Percentiles rank a stretch among this genome's conserved stretches.
These are phyloP conservation scores for Lasius fuliginosus DNA, from an alignment of 2,888 invertebrate genomes.

Conservation along the genomic window DNA sequence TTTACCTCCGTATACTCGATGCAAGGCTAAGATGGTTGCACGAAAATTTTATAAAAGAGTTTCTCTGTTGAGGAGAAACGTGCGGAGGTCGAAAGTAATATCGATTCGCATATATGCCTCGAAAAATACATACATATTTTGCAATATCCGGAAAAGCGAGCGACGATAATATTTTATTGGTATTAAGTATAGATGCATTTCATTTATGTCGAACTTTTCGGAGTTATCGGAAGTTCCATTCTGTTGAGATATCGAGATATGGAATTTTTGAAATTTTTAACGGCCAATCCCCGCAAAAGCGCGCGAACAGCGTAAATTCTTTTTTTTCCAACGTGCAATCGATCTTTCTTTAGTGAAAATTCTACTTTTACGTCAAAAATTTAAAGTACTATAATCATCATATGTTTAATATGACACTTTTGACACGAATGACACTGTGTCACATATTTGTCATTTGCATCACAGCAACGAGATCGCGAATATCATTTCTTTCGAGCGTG, in stretches of 20 bases:
- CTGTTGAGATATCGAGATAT: conserved; percentile 1
- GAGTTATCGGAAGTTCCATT: conserved; percentile 11
- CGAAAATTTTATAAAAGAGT: conserved; percentile 38
- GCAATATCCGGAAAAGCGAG: not conserved
- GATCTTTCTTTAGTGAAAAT: not conserved
- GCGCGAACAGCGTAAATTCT: not conserved
- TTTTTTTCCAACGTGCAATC: not conserved
- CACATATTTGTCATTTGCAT: conserved; percentile 9
- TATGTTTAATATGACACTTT: not conserved
- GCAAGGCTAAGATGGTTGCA: conserved; percentile 25
- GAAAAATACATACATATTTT: conserved; percentile 8
- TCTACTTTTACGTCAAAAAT: not conserved
- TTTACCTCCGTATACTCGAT: conserved; percentile 5
- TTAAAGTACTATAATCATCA: not conserved
- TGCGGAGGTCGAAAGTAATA: conserved; percentile 25
- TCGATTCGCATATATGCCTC: not conserved
- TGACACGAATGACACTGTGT: not conserved
- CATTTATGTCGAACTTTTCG: conserved; percentile 1
- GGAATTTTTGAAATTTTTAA: conserved; percentile 23
- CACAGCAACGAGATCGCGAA: not conserved
- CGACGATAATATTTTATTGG: conserved; percentile 19
- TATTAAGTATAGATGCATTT: conserved; percentile 1
- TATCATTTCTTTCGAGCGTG: conserved; percentile 2
- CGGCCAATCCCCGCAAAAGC: not conserved
- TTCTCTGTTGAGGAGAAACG: conserved; percentile 2